Evolutionary conservation across 2,113 vertebrate species (phyloP), one percentile per base, ranked within the genome.

Genomic region (Megalops atlanticus): DNA sequence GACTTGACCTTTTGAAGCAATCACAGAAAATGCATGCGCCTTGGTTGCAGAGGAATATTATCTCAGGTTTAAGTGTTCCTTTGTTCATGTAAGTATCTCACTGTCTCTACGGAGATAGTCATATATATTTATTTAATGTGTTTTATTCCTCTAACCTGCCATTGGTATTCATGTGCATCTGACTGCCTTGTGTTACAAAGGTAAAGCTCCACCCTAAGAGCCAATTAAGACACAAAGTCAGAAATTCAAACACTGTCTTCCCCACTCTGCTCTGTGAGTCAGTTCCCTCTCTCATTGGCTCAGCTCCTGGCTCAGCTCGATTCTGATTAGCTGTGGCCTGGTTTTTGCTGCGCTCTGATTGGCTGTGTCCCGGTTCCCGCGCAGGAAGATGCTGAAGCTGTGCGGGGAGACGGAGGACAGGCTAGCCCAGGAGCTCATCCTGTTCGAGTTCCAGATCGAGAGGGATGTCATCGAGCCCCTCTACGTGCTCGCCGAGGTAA

Each of bases 401-500:
- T 97, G 97, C 0, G 98, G 97, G 0, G 97, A 99, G 81, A 96
- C 96, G 0, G 97, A 99, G 80, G 98, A 99, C 90, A 96, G 94
- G 80, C 87, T 99, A 85, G 97, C 97, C 0, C 97, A 98, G 91
- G 97, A 99, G 88, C 96, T 99, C 54, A 96, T 98, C 85, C 95
- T 98, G 83, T 99, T 99, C 43, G 98, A 99, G 89, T 89, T 96
- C 87, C 95, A 98, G 92, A 95, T 98, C 47, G 98, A 99, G 85
- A 93, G 95, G 84, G 98, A 99, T 0, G 97, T 99, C 88, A 98
- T 98, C 16, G 98, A 99, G 77, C 97, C 97, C 0, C 92, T 99
- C 8, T 98, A 97, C 0, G 85, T 96, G 81, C 93, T 99, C 21
- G 96, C 98, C 0, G 98, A 99, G 96, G 98, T 99, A 83, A 91